Base-by-base conservation (phyloP, 1,140 invertebrate genomes). In the Kradibia gibbosae region DNA sequence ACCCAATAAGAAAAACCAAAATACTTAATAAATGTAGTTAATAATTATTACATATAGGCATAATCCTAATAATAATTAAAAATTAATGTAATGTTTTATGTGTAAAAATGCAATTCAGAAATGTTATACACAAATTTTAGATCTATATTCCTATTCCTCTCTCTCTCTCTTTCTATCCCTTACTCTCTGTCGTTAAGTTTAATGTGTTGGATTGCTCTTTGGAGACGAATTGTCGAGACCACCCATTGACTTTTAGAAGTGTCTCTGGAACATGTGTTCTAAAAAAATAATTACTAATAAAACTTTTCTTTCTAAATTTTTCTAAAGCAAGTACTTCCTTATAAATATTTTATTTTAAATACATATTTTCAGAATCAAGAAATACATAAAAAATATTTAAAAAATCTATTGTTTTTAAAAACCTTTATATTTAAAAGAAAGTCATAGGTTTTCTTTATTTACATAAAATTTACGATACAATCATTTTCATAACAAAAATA, bases 181-280 rank as follows among this genome's bases (percentile, higher is more conserved):
- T 45, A 57, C 13, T 39, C 20, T 45, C 20, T 81, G 65, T 81
- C 73, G 73, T 77, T 71, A 72, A 77, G 53, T 77, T 57, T 70
- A 34, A 70, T 31, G 48, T 53, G 20, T 53, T 45, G 57, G 81
- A n/a, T n/a, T n/a, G n/a, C n/a, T n/a, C n/a, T n/a, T n/a, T n/a
- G n/a, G n/a, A n/a, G n/a, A n/a, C n/a, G n/a, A n/a, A n/a, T n/a
- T n/a, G n/a, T n/a, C n/a, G n/a, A n/a, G n/a, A 82, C 75, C 80
- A 82, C 81, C 75, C 81, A 82, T 82, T 82, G 75, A 77, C 55
- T 73, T 70, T 82, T 82, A 72, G 36, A 77, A 82, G 75, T 73
- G 31, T 62, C 62, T 81, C 25, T 53, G 15, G 7, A 71, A 67
- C 73, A 45, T 53, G 25, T 67, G 73, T 53, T 15, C 34, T 60